A percentile compares a stretch with the other conserved stretches of the same genome.
Conservation (phyloP, 2,797 vertebrate genomes). For the Natrix natrix region DNA sequence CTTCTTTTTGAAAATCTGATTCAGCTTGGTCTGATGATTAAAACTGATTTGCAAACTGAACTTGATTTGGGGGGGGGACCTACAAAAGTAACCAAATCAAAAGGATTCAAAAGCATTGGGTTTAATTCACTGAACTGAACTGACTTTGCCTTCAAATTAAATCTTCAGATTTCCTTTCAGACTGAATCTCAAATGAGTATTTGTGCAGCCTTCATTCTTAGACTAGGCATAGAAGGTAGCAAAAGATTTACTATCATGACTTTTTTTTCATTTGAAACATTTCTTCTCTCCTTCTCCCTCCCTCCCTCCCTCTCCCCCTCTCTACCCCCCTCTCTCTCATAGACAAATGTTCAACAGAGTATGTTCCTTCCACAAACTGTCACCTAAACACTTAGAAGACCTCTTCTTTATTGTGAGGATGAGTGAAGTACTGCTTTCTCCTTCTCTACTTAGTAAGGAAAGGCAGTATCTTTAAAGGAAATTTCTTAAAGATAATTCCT, state of each 20-base stretch:
- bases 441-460: not conserved
- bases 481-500: not conserved
- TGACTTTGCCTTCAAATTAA: not conserved
- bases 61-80: not conserved
- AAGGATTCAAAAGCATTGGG: not conserved
- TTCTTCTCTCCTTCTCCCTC: not conserved
- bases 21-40: not conserved
- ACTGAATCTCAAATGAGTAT: not conserved
- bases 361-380: not conserved
- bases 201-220: not conserved
- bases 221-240: not conserved
- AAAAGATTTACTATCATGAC: not conserved
- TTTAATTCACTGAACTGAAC: not conserved
- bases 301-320: not conserved
- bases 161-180: not conserved
- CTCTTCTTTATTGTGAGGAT: not conserved
- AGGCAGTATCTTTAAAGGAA: not conserved
- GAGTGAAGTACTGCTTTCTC: not conserved
- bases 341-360: not conserved
- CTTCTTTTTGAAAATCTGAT: not conserved
- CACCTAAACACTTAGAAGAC: not conserved
- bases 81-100: not conserved
- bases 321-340: no score
- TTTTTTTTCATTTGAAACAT: not conserved
- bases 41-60: not conserved